These are phyloP conservation scores for Sylvietta virens DNA, from an alignment of 2,113 vertebrate genomes.

Conservation along the genomic window DNA sequence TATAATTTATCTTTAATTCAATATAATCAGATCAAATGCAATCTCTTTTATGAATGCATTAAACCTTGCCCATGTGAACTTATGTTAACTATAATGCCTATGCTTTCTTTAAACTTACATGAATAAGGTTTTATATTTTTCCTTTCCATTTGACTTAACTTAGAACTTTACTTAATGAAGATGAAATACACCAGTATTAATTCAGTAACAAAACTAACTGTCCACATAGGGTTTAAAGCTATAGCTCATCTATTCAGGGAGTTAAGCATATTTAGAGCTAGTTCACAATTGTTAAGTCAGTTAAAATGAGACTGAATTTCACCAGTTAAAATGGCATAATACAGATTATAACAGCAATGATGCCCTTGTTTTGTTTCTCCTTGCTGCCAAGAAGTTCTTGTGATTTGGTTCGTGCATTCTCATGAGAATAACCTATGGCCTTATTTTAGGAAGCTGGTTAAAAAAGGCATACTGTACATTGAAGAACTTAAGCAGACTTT, in stretches of 20 bases:
- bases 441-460: background rate
- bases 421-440: background rate
- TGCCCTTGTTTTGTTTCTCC: background rate
- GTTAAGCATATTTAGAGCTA: background rate
- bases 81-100: background rate
- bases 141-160: background rate
- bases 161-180: background rate
- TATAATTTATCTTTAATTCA: conserved; percentile 38
- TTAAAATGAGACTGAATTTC: background rate
- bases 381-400: background rate
- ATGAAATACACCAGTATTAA: background rate
- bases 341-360: background rate
- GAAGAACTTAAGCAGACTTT: background rate
- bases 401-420: background rate
- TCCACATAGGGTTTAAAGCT: background rate
- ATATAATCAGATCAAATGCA: conserved; percentile 22
- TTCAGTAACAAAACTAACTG: background rate
- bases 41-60: background rate
- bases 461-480: background rate
- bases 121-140: background rate
- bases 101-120: background rate
- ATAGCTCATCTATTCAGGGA: background rate
- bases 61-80: background rate
- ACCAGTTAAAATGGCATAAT: background rate
- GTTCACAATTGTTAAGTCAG: background rate